Conservation (phyloP, 2,888 invertebrate genomes). For the Scaptomyza reducta region DNA sequence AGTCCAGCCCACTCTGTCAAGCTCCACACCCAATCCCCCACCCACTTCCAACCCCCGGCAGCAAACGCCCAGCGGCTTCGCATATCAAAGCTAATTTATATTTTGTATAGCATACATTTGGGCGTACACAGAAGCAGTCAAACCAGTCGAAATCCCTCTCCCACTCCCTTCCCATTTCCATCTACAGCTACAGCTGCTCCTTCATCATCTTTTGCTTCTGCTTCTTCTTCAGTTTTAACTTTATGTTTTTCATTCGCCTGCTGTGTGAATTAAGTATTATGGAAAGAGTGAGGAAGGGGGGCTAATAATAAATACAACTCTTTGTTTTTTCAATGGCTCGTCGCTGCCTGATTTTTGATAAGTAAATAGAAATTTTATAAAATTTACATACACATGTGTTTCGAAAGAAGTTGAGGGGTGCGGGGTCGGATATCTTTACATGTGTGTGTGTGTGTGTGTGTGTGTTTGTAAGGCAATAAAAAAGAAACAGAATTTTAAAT, state of each 20-base stretch:
- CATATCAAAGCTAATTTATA: constrained; percentile 81
- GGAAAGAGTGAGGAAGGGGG: constrained; percentile 1
- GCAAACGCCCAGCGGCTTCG: constrained; percentile 68
- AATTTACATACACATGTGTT: constrained; percentile 64
- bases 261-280: constrained; percentile 25
- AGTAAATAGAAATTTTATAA: constrained; percentile 79
- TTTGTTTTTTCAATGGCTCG: constrained; percentile 68
- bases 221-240: constrained; percentile 46
- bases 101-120: constrained; percentile 79
- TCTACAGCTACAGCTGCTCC: constrained; percentile 22
- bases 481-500: constrained; percentile 80
- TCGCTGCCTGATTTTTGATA: constrained; percentile 75
- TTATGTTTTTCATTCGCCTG: constrained; percentile 53
- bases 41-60: not conserved
- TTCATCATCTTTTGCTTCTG: constrained; percentile 45
- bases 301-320: constrained; percentile 69
- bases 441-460: constrained; percentile 7
- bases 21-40: not conserved
- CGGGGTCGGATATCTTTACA: not conserved
- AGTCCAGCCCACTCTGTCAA: constrained; percentile 42
- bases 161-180: not conserved
- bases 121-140: constrained; percentile 55
- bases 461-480: constrained; percentile 59
- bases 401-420: not conserved
- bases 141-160: constrained; percentile 4